Conservation (phyloP, 1,140 invertebrate genomes). For the Brachionus sp. region DNA sequence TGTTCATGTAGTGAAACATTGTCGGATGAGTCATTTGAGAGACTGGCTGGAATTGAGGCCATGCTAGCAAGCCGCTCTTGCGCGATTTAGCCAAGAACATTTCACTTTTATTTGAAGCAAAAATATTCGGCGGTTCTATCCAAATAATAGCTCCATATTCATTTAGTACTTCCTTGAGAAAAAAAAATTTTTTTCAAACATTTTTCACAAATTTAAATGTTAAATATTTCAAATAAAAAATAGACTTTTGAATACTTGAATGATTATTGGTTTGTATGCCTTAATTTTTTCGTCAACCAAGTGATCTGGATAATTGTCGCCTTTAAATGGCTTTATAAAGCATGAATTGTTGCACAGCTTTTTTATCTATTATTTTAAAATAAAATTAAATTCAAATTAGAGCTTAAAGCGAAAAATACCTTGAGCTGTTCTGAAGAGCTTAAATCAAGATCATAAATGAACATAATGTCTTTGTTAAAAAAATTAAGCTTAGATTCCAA, state of each 20-base stretch:
- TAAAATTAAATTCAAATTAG: not conserved
- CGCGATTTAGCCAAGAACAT: not conserved
- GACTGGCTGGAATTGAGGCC: constrained; percentile 20
- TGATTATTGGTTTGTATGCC: constrained; percentile 23
- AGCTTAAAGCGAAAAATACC: not conserved
- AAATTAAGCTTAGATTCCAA: constrained; percentile 9
- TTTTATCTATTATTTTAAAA: constrained; percentile 17
- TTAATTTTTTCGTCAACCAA: constrained; percentile 15
- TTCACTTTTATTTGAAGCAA: constrained; percentile 16
- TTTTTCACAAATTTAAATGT: not conserved
- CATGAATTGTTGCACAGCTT: constrained; percentile 21
- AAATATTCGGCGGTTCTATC: constrained; percentile 35
- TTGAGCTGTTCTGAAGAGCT: not conserved
- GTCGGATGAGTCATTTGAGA: constrained; percentile 37
- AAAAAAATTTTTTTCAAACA: not conserved
- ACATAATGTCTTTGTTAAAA: constrained; percentile 2
- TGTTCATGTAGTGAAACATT: constrained; percentile 16
- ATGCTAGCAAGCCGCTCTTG: not conserved
- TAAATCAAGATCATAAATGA: constrained; percentile 28
- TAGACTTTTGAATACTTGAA: not conserved
- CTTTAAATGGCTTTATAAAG: not conserved
- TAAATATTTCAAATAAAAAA: not conserved
- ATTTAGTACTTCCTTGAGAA: constrained; percentile 23
- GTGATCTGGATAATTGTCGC: constrained; percentile 25
- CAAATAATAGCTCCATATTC: constrained; percentile 30